These are phyloP conservation scores for Cremastinae sp. DNA, from an alignment of 2,888 invertebrate species.

Conservation along the genomic window DNA sequence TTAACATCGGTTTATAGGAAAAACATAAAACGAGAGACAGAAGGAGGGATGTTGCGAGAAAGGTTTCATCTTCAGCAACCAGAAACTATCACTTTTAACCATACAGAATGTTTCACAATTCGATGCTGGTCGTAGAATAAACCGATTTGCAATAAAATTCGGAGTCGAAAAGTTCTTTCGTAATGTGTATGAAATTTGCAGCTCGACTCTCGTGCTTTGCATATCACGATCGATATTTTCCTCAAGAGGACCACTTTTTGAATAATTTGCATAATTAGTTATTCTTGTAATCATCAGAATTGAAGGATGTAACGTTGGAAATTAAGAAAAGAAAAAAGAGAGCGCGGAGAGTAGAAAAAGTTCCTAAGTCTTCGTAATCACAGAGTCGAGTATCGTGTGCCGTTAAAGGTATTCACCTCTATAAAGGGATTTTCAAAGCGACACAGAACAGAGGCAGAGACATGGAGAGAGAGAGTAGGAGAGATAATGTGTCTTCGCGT, in stretches of 20 bases:
- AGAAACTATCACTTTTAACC: conserved; percentile 3
- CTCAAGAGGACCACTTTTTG: too few species aligned
- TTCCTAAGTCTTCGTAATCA: conserved; percentile 59
- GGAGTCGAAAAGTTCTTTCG: too few species aligned
- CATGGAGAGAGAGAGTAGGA: conserved; percentile 6
- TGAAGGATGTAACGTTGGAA: neutral
- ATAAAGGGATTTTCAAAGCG: conserved; percentile 42
- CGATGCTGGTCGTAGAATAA: too few species aligned
- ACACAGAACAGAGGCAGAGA: too few species aligned
- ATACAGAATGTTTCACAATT: conserved; percentile 14
- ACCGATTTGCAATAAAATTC: too few species aligned
- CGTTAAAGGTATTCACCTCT: conserved; percentile 55
- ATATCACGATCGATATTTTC: too few species aligned
- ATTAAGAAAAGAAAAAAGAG: neutral
- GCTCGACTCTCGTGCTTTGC: too few species aligned
- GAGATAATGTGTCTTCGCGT: neutral
- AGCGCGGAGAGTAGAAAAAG: conserved; percentile 22
- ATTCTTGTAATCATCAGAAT: too few species aligned
- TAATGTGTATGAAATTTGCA: too few species aligned
- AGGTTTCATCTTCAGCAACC: conserved; percentile 28
- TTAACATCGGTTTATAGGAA: conserved; percentile 49
- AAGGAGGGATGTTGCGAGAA: conserved; percentile 23
- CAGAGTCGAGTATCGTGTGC: conserved; percentile 37
- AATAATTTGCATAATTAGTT: too few species aligned
- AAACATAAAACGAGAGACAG: conserved; percentile 18